Percentiles rank a stretch among this genome's conserved stretches.
These are phyloP conservation scores for Eretmocerus hayati DNA, from an alignment of 2,888 invertebrate genomes.

Conservation along the genomic window DNA sequence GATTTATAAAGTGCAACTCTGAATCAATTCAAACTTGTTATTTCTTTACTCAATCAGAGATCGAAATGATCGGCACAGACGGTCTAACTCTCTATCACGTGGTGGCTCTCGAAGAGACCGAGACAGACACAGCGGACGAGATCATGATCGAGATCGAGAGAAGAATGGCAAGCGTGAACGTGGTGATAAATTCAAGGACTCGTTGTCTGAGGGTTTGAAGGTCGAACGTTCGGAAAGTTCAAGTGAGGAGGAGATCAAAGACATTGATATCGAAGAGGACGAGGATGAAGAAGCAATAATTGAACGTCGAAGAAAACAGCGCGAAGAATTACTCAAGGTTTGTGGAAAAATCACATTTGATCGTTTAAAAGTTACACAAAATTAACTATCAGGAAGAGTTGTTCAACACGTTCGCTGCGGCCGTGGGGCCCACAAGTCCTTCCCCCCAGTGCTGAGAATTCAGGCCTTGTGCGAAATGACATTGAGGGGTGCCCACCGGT, in stretches of 20 bases:
- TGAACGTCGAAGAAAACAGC: conserved; percentile 75
- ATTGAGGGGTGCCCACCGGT: no score
- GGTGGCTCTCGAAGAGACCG: conserved; percentile 40
- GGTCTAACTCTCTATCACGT: conserved; percentile 27
- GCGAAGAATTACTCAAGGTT: conserved; percentile 82
- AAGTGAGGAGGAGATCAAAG: conserved; percentile 61
- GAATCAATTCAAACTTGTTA: no score
- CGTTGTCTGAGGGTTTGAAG: conserved; percentile 73
- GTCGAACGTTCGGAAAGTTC: conserved; percentile 59
- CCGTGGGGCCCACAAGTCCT: no score
- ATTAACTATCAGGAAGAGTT: not conserved
- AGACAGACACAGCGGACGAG: conserved; percentile 36
- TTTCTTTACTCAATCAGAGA: conserved; percentile 10
- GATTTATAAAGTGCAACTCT: not conserved
- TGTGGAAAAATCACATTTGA: not conserved
- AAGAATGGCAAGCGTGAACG: conserved; percentile 43
- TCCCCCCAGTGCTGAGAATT: no score
- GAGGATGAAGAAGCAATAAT: conserved; percentile 92
- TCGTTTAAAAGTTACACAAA: not conserved
- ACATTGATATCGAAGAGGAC: conserved; percentile 74
- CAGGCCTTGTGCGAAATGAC: no score
- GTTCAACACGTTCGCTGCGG: no score
- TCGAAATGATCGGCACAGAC: conserved; percentile 28
- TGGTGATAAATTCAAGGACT: conserved; percentile 60
- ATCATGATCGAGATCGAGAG: conserved; percentile 45